Evolutionary conservation across 2,797 vertebrate genomes (phyloP), one percentile per base, ranked within the genome.

Genomic region (Sphenodon punctatus): DNA sequence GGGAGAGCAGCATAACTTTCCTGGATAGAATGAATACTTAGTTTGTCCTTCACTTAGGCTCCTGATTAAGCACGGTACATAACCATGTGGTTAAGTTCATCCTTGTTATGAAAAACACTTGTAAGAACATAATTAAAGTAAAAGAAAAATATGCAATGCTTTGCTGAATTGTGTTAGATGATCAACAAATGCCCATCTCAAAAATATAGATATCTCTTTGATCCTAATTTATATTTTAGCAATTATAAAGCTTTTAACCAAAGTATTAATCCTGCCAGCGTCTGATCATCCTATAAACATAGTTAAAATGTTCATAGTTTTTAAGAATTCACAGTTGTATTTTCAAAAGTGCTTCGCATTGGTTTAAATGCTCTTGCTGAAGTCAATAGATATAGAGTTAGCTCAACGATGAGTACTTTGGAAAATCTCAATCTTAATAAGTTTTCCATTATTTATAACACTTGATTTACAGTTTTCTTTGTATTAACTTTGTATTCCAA

Each of bases 401-500:
- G 19, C 39, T 27, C 51, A 25, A 41, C 30, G 11, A 11, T 19
- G 49, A 76, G 46, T 64, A 14, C 48, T 56, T 6, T 58, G 75
- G 13, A 1, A 19, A 80, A 67, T 56, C 6, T 0, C 1, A 2
- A 8, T 8, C 51, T 59, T 49, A 19, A 48, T 38, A 8, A 5
- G 59, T 6, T 65, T 70, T 85, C 10, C 5, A 8, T 65, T 45
- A 65, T 42, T 65, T 61, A 48, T 70, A 17, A 30, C 69, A 41
- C 10, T 20, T 42, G 25, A 4, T 25, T 72, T 51, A 60, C 73
- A 60, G 51, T n/a, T 49, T 30, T 32, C 15, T 68, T 23, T 43
- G 41, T 45, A 12, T 13, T 64, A 61, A 20, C 67, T 84, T 85
- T 78, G 3, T 75, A 30, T 78, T 85, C 23, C 71, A 25, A 27